Percentiles rank a stretch among this genome's conserved stretches.
Evolutionary conservation across 2,113 vertebrate genomes (phyloP).

Genomic region (Ictalurus punctatus): DNA sequence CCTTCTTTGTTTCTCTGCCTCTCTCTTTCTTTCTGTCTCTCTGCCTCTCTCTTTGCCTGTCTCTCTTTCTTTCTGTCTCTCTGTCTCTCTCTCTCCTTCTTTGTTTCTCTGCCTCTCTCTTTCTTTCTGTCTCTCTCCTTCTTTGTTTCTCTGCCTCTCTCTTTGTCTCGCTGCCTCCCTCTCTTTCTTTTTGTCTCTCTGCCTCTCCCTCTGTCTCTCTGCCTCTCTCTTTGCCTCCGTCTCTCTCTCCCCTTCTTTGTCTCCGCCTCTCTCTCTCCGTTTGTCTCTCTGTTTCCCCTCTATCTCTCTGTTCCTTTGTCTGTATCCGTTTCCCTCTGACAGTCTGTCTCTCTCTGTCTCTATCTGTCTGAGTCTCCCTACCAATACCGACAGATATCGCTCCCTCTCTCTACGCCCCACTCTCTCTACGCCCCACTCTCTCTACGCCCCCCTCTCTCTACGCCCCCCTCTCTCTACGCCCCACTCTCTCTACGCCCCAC

Average conservation of each 20-base stretch:
- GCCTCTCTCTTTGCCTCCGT: neutral
- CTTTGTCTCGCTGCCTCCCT: neutral
- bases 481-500: neutral
- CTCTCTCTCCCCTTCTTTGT: neutral
- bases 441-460: neutral
- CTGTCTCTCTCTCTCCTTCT: neutral
- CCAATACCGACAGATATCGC: too few species aligned
- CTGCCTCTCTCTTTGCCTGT: neutral
- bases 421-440: neutral
- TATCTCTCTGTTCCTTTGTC: neutral
- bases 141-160: neutral
- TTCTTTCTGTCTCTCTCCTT: neutral
- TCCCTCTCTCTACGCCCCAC: neutral
- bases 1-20: neutral
- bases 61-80: neutral
- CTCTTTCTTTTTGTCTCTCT: neutral
- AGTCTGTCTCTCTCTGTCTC: neutral
- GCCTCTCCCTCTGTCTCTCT: too few species aligned
- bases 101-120: neutral
- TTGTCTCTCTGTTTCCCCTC: neutral
- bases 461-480: neutral
- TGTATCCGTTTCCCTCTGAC: neutral
- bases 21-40: neutral
- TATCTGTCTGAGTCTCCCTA: neutral
- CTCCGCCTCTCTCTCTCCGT: neutral